Conservation (phyloP, 2,797 vertebrate genomes). For the Lagocephalus sceleratus region DNA sequence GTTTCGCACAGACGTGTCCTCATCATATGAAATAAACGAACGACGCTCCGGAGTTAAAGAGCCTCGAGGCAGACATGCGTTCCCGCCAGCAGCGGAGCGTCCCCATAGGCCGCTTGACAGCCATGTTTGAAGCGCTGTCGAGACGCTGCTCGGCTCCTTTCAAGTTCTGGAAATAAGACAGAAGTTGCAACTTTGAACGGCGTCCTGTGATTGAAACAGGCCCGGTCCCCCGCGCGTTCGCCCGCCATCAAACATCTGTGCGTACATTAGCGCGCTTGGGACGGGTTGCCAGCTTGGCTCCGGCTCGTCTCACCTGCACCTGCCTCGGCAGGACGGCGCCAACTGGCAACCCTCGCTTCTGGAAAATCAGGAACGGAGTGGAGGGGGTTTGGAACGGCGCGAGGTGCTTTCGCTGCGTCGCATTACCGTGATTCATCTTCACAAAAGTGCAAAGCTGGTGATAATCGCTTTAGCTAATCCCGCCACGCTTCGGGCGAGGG, state of each 20-base stretch:
- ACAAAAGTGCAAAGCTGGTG: constrained; percentile 76
- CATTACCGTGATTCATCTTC: constrained; percentile 75
- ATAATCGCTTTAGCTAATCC: constrained; percentile 82
- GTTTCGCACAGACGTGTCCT: not conserved
- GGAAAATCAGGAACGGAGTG: constrained; percentile 62
- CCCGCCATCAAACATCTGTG: constrained; percentile 8
- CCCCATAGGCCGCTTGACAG: constrained; percentile 38
- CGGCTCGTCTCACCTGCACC: constrained; percentile 62
- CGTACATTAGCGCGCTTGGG: constrained; percentile 8
- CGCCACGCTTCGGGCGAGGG: constrained; percentile 65
- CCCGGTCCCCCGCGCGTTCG: not conserved
- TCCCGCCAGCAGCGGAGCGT: constrained; percentile 47
- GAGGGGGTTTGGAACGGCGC: constrained; percentile 62
- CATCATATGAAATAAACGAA: constrained; percentile 4
- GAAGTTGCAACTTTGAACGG: constrained; percentile 11
- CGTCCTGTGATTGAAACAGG: not conserved
- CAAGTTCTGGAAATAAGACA: constrained; percentile 18
- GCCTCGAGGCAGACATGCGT: constrained; percentile 54
- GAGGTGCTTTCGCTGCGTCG: constrained; percentile 60
- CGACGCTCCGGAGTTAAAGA: constrained; percentile 27
- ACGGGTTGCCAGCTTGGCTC: constrained; percentile 62
- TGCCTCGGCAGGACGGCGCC: constrained; percentile 55
- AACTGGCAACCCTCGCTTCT: constrained; percentile 59
- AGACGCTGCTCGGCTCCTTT: constrained; percentile 23
- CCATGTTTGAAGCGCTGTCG: constrained; percentile 39